Conservation (phyloP, 2,797 vertebrate species). For the Pseudotriccus pelzelni region DNA sequence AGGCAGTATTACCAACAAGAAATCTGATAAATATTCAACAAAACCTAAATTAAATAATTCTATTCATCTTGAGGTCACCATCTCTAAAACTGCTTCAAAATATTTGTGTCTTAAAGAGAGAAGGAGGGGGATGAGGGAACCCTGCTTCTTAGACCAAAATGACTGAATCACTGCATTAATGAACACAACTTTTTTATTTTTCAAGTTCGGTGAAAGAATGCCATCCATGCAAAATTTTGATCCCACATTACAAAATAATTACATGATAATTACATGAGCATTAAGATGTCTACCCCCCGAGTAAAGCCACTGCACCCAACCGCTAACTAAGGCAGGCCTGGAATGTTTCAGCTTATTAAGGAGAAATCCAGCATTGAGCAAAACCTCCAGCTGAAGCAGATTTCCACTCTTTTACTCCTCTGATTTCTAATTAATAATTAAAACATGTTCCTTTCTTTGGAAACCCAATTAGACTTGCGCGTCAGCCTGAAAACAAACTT, state of each 20-base stretch:
- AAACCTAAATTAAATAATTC: constrained; percentile 39
- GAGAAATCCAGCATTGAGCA: constrained; percentile 68
- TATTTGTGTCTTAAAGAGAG: constrained; percentile 11
- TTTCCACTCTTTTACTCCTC: constrained; percentile 58
- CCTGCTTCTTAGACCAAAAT: background rate
- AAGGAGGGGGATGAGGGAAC: constrained; percentile 7
- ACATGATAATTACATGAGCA: constrained; percentile 80
- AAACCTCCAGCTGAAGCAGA: constrained; percentile 67
- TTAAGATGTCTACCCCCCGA: constrained; percentile 79
- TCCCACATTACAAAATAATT: constrained; percentile 75
- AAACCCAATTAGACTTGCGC: constrained; percentile 64
- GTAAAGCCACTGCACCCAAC: constrained; percentile 72
- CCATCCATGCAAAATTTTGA: constrained; percentile 74
- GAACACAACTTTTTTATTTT: constrained; percentile 44
- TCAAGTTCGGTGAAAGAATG: constrained; percentile 59
- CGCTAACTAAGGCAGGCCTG: constrained; percentile 75
- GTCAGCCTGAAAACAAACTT: constrained; percentile 68
- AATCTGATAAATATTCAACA: constrained; percentile 51
- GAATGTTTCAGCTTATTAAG: constrained; percentile 73
- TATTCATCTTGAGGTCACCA: constrained; percentile 31
- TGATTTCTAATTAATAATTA: constrained; percentile 75
- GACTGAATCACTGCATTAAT: constrained; percentile 13
- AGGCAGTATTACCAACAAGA: constrained; percentile 56
- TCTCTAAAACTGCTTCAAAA: constrained; percentile 54
- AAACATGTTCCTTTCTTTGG: constrained; percentile 67